Percentiles rank a stretch among this genome's conserved stretches.
Evolutionary conservation across 2,113 vertebrate genomes (phyloP).

Genomic region (Dicentrarchus labrax): DNA sequence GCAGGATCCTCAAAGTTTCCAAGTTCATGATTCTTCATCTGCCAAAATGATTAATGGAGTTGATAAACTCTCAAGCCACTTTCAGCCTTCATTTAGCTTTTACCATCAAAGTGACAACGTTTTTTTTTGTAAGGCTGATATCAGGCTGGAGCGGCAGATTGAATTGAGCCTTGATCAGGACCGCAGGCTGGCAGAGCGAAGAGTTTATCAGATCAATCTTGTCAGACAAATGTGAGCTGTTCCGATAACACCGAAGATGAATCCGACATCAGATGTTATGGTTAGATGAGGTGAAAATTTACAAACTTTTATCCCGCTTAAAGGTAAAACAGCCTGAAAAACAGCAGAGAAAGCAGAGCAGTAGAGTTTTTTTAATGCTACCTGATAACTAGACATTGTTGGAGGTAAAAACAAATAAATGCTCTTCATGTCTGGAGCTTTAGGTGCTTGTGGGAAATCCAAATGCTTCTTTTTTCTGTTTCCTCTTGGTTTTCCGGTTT

Average conservation of each 20-base stretch:
- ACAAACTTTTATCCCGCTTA: not conserved
- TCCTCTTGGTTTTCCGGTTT: conserved; percentile 63
- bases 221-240: conserved; percentile 32
- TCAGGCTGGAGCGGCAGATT: not conserved
- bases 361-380: not conserved
- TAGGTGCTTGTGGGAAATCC: conserved; percentile 33
- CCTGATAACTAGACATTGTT: not conserved
- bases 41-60: conserved; percentile 24
- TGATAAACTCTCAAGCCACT: conserved; percentile 22
- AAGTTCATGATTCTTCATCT: conserved; percentile 9
- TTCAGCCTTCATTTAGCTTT: conserved; percentile 8
- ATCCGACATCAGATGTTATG: conserved; percentile 17
- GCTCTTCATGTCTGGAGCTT: not conserved
- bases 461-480: conserved; percentile 41
- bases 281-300: conserved; percentile 16
- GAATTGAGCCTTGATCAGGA: conserved; percentile 26
- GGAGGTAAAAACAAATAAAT: not conserved
- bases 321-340: not conserved
- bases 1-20: not conserved
- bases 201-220: conserved; percentile 33
- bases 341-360: not conserved
- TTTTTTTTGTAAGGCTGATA: conserved; percentile 1
- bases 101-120: not conserved
- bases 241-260: conserved; percentile 29
- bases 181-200: conserved; percentile 1